Evolutionary conservation across 2,797 vertebrate species (phyloP), one percentile per base, ranked within the genome.

Genomic region (Clarias laeviceps): DNA sequence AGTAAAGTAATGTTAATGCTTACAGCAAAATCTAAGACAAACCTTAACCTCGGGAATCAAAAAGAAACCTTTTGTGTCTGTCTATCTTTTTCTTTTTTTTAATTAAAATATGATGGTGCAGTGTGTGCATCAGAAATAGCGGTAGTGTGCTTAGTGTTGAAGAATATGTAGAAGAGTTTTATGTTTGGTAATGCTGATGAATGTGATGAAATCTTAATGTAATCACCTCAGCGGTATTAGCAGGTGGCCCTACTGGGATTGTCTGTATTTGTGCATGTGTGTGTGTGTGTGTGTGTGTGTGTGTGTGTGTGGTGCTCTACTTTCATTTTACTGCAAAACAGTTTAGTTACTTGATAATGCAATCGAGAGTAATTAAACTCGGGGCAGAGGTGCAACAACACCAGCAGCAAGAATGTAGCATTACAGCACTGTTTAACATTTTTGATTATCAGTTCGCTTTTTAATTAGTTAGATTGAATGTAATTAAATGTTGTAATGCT

Each of bases 221-320:
- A 93, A 94, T 94, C 92, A 94, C 91, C 88, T 93, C 85, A 69
- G 87, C 93, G 92, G 92, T 90, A 91, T 27, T 84, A 89, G 79
- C 72, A 88, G 84, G 89, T 85, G 84, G 86, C 57, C 57, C 59
- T 91, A 91, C 90, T 90, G 84, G 87, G 88, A 86, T 80, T 80
- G 85, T 45, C 24, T 80, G 34, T 62, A 5, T 79, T 2, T 78
- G 59, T 70, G 84, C 90, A 27, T 57, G 74, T 59, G 27, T 12
- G 65, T 68, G 66, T 68, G 66, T 68, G 29, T 68, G 66, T 68
- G 66, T 66, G 27, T 32, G 14, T 66, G 65, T 34, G 65, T 88
- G 81, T 87, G 86, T 70, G 79, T 65, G 57, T 56, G 40, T 45
- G 68, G 24, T 81, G 64, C 64, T 81, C 45, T 68, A 66, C n/a